These are phyloP conservation scores for Elephantulus edwardii DNA, from an alignment of 2,113 vertebrate genomes.

Conservation along the genomic window DNA sequence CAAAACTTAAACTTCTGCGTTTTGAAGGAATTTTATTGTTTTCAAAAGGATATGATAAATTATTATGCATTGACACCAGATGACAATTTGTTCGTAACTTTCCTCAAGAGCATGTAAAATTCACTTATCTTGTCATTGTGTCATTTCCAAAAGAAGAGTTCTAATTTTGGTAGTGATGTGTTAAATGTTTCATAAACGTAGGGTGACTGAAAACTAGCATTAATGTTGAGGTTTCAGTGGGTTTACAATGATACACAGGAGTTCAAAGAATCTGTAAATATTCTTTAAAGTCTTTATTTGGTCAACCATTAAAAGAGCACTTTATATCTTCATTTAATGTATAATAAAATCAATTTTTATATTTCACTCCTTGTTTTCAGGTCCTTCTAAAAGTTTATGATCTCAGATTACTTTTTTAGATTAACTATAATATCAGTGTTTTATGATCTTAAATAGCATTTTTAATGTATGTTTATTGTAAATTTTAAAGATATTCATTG, in stretches of 20 bases:
- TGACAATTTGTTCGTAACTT: background rate
- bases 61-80: background rate
- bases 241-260: background rate
- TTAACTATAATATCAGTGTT: too few relatives aligned
- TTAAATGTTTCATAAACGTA: background rate
- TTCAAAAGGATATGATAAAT: background rate
- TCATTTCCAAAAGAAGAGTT: background rate
- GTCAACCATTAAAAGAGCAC: background rate
- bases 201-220: background rate
- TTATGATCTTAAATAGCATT: background rate
- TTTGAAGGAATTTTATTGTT: background rate
- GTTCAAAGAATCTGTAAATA: background rate
- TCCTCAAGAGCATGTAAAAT: constrained; percentile 41
- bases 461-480: background rate
- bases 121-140: constrained; percentile 18
- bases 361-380: background rate
- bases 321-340: background rate
- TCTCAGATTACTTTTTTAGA: too few relatives aligned
- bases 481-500: constrained; percentile 22
- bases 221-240: background rate
- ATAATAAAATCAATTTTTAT: background rate
- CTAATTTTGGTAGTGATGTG: constrained; percentile 13
- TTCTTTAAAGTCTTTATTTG: background rate
- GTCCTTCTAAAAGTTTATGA: background rate
- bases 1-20: constrained; percentile 14